These are phyloP conservation scores for Hyppa rectilinea DNA, from an alignment of 2,888 invertebrate genomes.

Conservation along the genomic window DNA sequence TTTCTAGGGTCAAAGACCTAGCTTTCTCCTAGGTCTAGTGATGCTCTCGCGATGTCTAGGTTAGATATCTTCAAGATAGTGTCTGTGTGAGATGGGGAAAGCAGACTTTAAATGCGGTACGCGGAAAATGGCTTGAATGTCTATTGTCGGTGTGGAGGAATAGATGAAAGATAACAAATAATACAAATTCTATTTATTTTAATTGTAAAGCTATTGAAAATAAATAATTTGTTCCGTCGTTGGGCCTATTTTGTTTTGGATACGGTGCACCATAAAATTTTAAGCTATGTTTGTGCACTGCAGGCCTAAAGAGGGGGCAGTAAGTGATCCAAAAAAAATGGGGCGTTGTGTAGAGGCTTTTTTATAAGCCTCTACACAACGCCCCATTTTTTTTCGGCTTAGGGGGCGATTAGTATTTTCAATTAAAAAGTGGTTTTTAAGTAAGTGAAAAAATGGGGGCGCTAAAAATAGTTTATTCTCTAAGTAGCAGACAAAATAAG, in stretches of 20 bases:
- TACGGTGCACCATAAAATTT: background rate
- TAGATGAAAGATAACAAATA: no score
- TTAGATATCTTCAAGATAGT: constrained; percentile 37
- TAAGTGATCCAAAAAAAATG: no score
- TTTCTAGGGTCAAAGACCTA: constrained; percentile 65
- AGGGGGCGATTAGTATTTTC: no score
- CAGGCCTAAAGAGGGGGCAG: no score
- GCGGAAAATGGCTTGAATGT: background rate
- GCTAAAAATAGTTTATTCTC: no score
- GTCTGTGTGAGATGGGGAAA: background rate
- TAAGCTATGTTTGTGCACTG: background rate
- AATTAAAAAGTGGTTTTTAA: no score
- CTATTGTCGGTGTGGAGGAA: background rate
- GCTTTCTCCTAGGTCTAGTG: constrained; percentile 60
- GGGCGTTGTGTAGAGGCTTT: no score
- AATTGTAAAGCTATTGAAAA: background rate
- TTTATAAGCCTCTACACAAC: no score
- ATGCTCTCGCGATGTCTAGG: constrained; percentile 50
- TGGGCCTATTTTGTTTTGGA: background rate
- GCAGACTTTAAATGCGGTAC: background rate
- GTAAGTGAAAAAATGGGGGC: no score
- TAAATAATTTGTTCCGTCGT: background rate
- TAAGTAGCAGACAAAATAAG: no score
- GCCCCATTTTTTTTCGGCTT: no score
- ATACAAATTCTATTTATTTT: no score